Base-by-base conservation (phyloP, 2,113 vertebrate species). In the Pungitius pungitius region DNA sequence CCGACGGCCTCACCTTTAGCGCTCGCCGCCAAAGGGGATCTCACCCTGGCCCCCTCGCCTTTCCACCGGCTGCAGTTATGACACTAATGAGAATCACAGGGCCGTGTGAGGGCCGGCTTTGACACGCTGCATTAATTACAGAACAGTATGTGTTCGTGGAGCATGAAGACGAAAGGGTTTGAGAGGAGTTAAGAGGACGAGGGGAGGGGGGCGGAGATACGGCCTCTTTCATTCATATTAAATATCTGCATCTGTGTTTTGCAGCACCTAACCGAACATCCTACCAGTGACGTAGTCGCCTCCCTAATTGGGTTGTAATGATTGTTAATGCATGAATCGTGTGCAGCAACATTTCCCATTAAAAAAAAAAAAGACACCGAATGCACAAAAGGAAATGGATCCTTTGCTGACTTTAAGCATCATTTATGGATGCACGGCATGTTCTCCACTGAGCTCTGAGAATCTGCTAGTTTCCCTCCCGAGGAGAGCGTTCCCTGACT, bases 21-120 rank as follows among this genome's bases (percentile, higher is more conserved):
- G 10, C 76, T 69, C 66, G 6, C 75, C 22, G 9, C n/a, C n/a
- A 17, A 79, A 47, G 18, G 43, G 75, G 77, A 74, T 79, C 62
- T 67, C 22, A 6, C 68, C 74, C 69, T 24, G 66, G 69, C 74
- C 60, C 74, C 58, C 54, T 66, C 9, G 69, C 62, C 68, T 75
- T 86, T 86, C 80, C 78, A 84, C 81, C 76, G 68, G 39, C 61
- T 45, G 82, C 88, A 90, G 88, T 91, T 85, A 93, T 70, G 79
- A 89, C 82, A 75, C 82, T 90, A 90, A 90, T 92, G 83, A 90
- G 90, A 87, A 90, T 87, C 85, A 90, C 66, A 90, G 68, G 85
- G 82, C 87, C 83, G 85, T 75, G 85, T 14, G 56, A 42, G 71
- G 87, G 84, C 87, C 57, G 52, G 78, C 83, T 89, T 75, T 83